These are phyloP conservation scores for Scaptomyza parva DNA, from an alignment of 2,888 invertebrate genomes.

Conservation along the genomic window DNA sequence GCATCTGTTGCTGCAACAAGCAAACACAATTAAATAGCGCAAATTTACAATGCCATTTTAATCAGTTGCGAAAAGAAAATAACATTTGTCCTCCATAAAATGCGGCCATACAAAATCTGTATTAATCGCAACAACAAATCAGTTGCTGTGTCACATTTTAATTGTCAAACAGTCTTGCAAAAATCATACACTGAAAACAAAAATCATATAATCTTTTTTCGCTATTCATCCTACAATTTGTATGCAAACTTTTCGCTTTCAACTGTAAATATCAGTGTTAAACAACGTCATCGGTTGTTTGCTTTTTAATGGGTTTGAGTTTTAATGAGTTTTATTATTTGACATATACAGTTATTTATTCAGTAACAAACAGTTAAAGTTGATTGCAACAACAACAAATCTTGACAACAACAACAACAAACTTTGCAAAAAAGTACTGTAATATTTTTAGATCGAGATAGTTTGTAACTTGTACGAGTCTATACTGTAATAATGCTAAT, in stretches of 20 bases:
- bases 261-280: too few relatives aligned
- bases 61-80: constrained; percentile 36
- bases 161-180: constrained; percentile 27
- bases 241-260: too few relatives aligned
- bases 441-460: not conserved
- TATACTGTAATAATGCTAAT: not conserved
- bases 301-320: too few relatives aligned
- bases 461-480: not conserved
- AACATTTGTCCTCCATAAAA: constrained; percentile 15
- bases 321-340: too few relatives aligned
- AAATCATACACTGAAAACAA: not conserved
- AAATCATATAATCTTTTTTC: too few relatives aligned
- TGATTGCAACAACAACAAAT: not conserved
- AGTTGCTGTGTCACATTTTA: constrained; percentile 17
- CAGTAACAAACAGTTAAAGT: not conserved
- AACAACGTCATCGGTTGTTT: too few relatives aligned
- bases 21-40: constrained; percentile 34
- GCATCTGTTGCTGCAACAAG: constrained; percentile 20
- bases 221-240: too few relatives aligned
- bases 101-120: constrained; percentile 8
- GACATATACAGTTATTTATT: too few relatives aligned
- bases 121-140: constrained; percentile 14
- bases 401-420: too few relatives aligned
- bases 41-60: constrained; percentile 31
- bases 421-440: not conserved